These are phyloP conservation scores for Malaclemys terrapin DNA, from an alignment of 2,113 vertebrate species.

Conservation along the genomic window DNA sequence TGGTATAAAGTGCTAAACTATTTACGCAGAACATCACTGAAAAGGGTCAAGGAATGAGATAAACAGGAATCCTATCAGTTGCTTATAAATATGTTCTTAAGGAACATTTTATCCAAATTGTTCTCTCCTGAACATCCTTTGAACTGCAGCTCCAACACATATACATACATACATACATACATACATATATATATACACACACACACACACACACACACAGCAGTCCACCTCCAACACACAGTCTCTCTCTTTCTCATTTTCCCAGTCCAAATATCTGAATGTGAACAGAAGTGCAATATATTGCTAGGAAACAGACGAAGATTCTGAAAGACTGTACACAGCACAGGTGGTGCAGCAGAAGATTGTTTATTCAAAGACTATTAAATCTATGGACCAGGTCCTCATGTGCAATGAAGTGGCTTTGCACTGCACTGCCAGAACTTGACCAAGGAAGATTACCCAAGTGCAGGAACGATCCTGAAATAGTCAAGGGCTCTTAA, in stretches of 20 bases:
- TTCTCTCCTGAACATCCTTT: neutral
- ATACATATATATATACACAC: no score
- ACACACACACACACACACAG: neutral
- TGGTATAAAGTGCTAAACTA: constrained; percentile 14
- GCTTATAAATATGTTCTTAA: constrained; percentile 21
- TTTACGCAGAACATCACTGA: neutral
- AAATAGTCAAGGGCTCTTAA: neutral
- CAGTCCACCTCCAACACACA: neutral
- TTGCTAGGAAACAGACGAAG: neutral
- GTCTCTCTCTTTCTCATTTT: neutral
- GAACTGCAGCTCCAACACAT: neutral
- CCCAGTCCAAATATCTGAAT: neutral
- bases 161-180: neutral
- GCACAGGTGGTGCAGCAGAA: neutral
- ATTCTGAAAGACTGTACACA: neutral
- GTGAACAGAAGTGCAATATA: neutral
- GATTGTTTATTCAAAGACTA: neutral
- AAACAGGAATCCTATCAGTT: neutral
- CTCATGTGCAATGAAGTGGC: rapidly evolving
- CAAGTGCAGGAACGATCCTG: neutral
- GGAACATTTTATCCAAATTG: neutral
- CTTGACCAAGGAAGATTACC: neutral
- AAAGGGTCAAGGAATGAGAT: neutral
- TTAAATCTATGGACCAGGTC: neutral
- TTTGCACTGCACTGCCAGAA: neutral